Base-by-base conservation (phyloP, 2,888 invertebrate species). In the Glyphotaelius pellucidus region DNA sequence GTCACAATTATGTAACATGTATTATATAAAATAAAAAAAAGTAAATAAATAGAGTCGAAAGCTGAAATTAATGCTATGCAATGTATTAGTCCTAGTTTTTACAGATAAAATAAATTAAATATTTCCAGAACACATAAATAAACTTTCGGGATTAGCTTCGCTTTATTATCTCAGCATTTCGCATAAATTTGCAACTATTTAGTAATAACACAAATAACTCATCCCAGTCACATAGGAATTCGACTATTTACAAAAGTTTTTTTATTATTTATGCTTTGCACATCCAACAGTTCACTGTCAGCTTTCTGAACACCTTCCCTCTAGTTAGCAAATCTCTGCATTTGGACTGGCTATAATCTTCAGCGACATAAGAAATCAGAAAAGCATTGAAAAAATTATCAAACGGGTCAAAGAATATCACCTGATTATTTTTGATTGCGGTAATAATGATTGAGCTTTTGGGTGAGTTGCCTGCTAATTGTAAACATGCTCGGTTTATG, bases 221-320 rank as follows among this genome's bases (percentile, higher is more conserved):
- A 67, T 67, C n/a, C 25, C 25, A 67, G 25, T 67, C 67, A 67
- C 25, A 1, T 67, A 25, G 67, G 67, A 67, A 67, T 67, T 67
- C 7, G 25, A 67, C 67, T 67, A n/a, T 67, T 67, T 67, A 67
- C 67, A 67, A 7, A 5, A 52, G 52, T 52, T 52, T 52, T 1
- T 52, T 15, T n/a, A 25, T 67, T n/a, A 67, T 67, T 67, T 67
- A 25, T 67, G 67, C 25, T 67, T 67, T 67, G 25, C 9, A 25
- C 67, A 67, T 67, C 25, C 25, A 67, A 67, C 67, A 31, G 42
- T 47, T 86, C 86, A 86, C 86, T 47, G 86, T 42, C 86, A 86
- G 42, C 42, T 47, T 47, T 86, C 4, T 86, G 19, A 47, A 30
- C 42, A 86, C 47, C n/a, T 47, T 35, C 38, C 38, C 30, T 25